phyloP scores from a whole-genome alignment of 2,888 invertebrate genomes.

The Papilio elwesi region DNA sequence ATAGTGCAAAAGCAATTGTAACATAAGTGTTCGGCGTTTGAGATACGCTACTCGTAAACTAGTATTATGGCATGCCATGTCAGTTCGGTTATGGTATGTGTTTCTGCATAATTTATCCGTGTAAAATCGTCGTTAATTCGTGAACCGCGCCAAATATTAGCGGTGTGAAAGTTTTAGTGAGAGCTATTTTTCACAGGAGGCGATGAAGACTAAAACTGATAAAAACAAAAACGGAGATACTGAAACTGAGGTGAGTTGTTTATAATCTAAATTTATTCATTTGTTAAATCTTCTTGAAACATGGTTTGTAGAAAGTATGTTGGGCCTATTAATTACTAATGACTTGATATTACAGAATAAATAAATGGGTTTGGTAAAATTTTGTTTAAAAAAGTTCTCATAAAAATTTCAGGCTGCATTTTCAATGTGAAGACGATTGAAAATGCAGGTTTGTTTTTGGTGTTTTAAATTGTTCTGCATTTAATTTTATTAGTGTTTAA shows the following conservation, averaged over 20 bases:
- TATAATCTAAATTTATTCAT: conserved; percentile 45
- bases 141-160: conserved; percentile 61
- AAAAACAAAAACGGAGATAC: conserved; percentile 83
- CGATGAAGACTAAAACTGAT: conserved; percentile 85
- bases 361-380: background rate
- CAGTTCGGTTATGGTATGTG: conserved; percentile 74
- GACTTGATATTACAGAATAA: background rate
- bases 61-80: conserved; percentile 69
- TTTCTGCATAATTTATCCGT: conserved; percentile 74
- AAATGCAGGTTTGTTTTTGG: background rate
- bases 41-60: conserved; percentile 58
- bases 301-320: background rate
- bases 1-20: conserved; percentile 34
- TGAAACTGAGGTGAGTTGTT: conserved; percentile 83
- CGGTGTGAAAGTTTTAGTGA: conserved; percentile 73
- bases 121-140: conserved; percentile 63
- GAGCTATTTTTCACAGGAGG: conserved; percentile 77
- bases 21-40: conserved; percentile 63
- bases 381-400: background rate
- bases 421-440: too few species aligned
- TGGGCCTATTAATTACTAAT: background rate
- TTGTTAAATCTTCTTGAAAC: background rate
- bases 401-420: background rate
- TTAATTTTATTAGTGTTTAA: background rate
- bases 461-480: background rate